phyloP scores from a whole-genome alignment of 2,888 invertebrate species.

The Cheilosia soror region DNA sequence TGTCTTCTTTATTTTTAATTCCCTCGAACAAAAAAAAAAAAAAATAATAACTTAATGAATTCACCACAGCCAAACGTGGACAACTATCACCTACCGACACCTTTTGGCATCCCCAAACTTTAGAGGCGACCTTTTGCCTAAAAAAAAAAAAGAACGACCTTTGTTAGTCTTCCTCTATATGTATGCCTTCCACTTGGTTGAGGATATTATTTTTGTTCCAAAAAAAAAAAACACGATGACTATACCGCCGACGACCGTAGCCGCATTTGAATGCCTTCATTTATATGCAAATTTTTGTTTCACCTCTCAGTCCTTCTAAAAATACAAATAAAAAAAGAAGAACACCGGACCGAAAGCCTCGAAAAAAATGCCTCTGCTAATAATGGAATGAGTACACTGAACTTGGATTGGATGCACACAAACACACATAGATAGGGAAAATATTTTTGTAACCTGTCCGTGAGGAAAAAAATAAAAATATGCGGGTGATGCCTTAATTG shows the following conservation, averaged over 20 bases:
- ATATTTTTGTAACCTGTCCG: conserved; percentile 59
- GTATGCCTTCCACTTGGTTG: conserved; percentile 60
- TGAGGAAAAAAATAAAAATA: conserved; percentile 50
- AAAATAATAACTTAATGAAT: conserved; percentile 67
- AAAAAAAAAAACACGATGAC: conserved; percentile 30
- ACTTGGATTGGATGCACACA: conserved; percentile 32
- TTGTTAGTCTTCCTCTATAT: conserved; percentile 53
- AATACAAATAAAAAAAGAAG: conserved; percentile 18
- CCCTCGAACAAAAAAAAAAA: conserved; percentile 36
- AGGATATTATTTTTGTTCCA: conserved; percentile 68
- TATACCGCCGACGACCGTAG: conserved; percentile 54
- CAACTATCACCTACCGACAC: conserved; percentile 45
- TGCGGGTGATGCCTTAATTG: conserved; percentile 72
- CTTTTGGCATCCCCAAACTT: conserved; percentile 1
- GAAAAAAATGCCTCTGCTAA: conserved; percentile 54
- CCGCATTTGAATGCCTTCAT: conserved; percentile 79
- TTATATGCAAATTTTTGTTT: conserved; percentile 82
- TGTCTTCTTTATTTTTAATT: conserved; percentile 67
- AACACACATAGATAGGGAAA: conserved; percentile 44
- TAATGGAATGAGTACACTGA: conserved; percentile 64
- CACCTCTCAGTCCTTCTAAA: conserved; percentile 74
- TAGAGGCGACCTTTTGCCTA: conserved; percentile 39
- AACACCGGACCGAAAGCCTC: conserved; percentile 44
- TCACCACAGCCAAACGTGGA: conserved; percentile 68
- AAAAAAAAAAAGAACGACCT: conserved; percentile 37